Evolutionary conservation across 2,797 vertebrate species (phyloP).

Genomic region (Leucoraja ocellata): DNA sequence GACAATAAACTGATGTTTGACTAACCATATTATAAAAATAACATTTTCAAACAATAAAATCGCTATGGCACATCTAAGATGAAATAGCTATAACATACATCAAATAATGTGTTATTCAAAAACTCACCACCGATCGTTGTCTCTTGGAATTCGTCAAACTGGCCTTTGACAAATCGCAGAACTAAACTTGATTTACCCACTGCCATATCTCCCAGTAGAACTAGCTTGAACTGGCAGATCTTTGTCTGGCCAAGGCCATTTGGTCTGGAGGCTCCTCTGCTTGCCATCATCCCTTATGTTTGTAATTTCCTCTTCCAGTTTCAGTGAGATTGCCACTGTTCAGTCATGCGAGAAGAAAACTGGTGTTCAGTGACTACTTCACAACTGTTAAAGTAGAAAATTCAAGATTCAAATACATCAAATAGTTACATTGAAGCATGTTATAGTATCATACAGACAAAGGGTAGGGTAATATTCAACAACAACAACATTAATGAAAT

Average conservation of each 20-base stretch:
- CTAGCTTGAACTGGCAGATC: slow-evolving; percentile 78
- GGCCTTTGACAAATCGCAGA: slow-evolving; percentile 73
- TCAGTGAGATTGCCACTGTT: neutral
- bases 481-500: neutral
- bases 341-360: neutral
- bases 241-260: slow-evolving; percentile 63
- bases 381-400: slow-evolving; percentile 2
- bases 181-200: slow-evolving; percentile 77
- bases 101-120: neutral
- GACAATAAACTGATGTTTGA: no score
- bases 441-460: no score
- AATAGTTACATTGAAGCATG: neutral
- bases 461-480: neutral
- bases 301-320: neutral
- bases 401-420: neutral
- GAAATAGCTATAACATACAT: neutral
- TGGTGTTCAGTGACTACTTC: neutral
- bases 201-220: slow-evolving; percentile 74
- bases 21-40: no score
- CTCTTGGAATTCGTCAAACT: slow-evolving; percentile 76
- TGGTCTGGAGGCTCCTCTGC: slow-evolving; percentile 49
- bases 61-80: neutral
- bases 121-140: slow-evolving; percentile 72
- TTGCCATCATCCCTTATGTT: slow-evolving; percentile 44
- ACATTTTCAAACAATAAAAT: no score